Evolutionary conservation across 2,113 vertebrate species (phyloP), one percentile per base, ranked within the genome.

Genomic region (Vulpes ferrilata): DNA sequence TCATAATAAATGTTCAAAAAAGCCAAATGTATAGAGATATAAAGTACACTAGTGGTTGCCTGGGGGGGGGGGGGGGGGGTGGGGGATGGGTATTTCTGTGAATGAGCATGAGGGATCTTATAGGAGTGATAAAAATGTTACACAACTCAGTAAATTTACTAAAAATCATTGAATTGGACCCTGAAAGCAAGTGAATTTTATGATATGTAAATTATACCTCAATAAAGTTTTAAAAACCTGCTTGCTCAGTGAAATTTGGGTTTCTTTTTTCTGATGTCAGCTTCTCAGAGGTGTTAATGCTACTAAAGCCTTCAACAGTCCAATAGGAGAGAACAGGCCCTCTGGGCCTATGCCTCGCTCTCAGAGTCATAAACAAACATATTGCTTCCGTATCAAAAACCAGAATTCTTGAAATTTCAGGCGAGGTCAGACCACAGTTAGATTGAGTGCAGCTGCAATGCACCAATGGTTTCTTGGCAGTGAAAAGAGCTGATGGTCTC

Each of bases 291-390:
- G 69, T 93, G 48, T 95, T 95, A 97, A 96, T 95, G 57, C 69
- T 74, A 8, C 55, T 64, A 38, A 91, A 95, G 67, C 55, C 94
- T 96, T 74, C 17, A 93, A 83, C 35, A 90, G 76, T 96, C 95
- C 90, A 97, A 89, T 74, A 81, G 80, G 35, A 79, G 30, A 43
- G 67, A 96, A 90, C 55, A 69, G 81, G 92, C 85, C 93, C 97
- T 97, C 92, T 96, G 95, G 95, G 92, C 69, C 92, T 85, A 19
- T 1, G 5, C 48, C 32, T 85, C 51, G 38, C 92, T 93, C 91
- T 90, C 85, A 64, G 92, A 97, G 87, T 93, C 84, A 85, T 96
- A 98, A 97, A 98, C 97, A 98, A 98, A 96, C 90, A 97, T 97
- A 98, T 95, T 97, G 96, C 94, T 95, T 97, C 89, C 93, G 92